phyloP scores from a whole-genome alignment of 2,888 invertebrate genomes.

The Eueremaeus valkanovi region DNA sequence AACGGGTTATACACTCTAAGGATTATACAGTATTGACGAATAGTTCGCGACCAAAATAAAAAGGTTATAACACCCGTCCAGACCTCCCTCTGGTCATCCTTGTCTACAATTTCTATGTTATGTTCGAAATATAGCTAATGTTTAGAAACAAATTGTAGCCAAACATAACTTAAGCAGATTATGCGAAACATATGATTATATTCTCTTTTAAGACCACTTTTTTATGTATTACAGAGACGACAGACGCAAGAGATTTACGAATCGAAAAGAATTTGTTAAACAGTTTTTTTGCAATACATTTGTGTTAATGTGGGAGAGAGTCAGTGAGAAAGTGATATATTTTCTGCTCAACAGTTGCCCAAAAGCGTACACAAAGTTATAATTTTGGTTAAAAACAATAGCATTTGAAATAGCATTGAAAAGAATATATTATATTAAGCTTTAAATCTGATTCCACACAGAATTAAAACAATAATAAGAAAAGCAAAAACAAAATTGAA shows the following conservation, averaged over 20 bases:
- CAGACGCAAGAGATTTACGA: slow-evolving; percentile 29
- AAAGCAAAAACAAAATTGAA: background rate
- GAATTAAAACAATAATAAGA: background rate
- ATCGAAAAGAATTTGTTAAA: slow-evolving; percentile 20
- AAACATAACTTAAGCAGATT: slow-evolving; percentile 33
- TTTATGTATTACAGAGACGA: background rate
- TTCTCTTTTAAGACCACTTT: background rate
- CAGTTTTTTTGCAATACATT: background rate
- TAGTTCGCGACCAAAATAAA: background rate
- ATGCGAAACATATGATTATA: slow-evolving; percentile 31
- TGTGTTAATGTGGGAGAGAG: background rate
- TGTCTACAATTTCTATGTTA: no score
- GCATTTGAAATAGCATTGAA: no score
- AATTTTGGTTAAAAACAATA: no score
- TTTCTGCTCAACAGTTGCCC: background rate
- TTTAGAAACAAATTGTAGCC: slow-evolving; percentile 3
- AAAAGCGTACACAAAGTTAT: no score
- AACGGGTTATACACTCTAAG: no score
- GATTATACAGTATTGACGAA: background rate
- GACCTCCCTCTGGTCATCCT: no score
- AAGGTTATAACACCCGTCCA: no score
- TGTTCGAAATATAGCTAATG: background rate
- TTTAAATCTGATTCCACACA: no score
- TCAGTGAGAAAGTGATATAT: slow-evolving; percentile 24
- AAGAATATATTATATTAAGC: no score